Base-by-base conservation (phyloP, 64 coral and sea anemone species). In the Porites lutea region DNA sequence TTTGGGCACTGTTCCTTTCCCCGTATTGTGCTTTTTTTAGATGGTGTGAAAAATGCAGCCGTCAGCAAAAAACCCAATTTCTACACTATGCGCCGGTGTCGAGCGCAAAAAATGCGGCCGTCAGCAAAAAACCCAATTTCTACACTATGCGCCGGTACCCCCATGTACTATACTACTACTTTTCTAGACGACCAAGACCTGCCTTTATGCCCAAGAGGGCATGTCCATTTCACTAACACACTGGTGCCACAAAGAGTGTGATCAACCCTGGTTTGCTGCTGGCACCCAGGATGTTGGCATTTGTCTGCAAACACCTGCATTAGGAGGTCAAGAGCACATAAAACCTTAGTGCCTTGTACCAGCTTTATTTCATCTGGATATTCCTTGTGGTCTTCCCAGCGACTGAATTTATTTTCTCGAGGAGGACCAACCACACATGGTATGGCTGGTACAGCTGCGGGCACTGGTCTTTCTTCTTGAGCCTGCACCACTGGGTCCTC, bases 261-360 rank as follows among this genome's bases (percentile, higher is more conserved):
- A 43, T 73, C 27, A 73, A 73, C 71, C 71, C 45, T 44, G 71
- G 71, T 73, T 48, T 73, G 44, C 71, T 73, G 71, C 71, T 73
- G 71, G 47, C 71, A 73, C 21, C 71, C 71, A 44, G 71, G 71
- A 43, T 73, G 20, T 73, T 73, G 37, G 22, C 71, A 73, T 73
- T 73, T 73, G 21, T 73, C 22, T 73, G 71, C 37, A 73, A 73
- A 73, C 21, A 73, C 71, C 71, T 73, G 71, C 27, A 44, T 15
- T 73, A 73, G 37, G 22, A 73, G 71, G 23, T 73, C 71, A 13
- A 47, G 22, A 44, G 71, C 21, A 73, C 71, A 45, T 44, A 73
- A 44, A 13, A 73, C 71, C 71, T 73, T 73, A 43, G 71, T 73
- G 22, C 21, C 71, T 43, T 73, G 71, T 37, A 73, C 71, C 43